phyloP scores from a whole-genome alignment of 2,888 invertebrate species.

The Phengaris alcon region DNA sequence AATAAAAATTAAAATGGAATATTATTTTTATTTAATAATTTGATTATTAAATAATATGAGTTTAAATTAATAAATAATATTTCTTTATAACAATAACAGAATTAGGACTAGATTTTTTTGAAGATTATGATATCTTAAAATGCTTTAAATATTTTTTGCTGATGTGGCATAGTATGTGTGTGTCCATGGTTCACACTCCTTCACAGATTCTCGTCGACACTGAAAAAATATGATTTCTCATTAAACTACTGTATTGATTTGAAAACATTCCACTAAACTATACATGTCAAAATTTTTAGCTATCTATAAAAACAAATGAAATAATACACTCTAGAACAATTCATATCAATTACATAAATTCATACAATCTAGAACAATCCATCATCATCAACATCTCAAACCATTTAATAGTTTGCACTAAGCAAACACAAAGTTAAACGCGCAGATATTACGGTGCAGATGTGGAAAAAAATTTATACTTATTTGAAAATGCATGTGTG shows the following conservation, averaged over 20 bases:
- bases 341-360: too few species aligned
- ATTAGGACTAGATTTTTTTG: slow-evolving; percentile 38
- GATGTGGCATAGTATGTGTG: slow-evolving; percentile 43
- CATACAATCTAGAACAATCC: too few species aligned
- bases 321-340: too few species aligned
- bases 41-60: slow-evolving; percentile 26
- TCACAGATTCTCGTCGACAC: slow-evolving; percentile 41
- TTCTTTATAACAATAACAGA: slow-evolving; percentile 33
- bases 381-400: too few species aligned
- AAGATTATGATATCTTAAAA: slow-evolving; percentile 49
- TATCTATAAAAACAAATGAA: neutral
- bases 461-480: too few species aligned
- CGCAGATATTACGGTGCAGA: too few species aligned
- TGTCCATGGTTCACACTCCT: slow-evolving; percentile 57
- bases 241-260: neutral
- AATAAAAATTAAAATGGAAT: slow-evolving; percentile 47
- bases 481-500: too few species aligned
- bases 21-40: slow-evolving; percentile 32
- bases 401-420: too few species aligned
- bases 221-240: slow-evolving; percentile 43
- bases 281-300: neutral
- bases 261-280: neutral
- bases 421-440: too few species aligned
- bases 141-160: slow-evolving; percentile 46
- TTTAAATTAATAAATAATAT: slow-evolving; percentile 37